Evolutionary conservation across 2,888 invertebrate species (phyloP).

Genomic region (Odontocolon sp.): DNA sequence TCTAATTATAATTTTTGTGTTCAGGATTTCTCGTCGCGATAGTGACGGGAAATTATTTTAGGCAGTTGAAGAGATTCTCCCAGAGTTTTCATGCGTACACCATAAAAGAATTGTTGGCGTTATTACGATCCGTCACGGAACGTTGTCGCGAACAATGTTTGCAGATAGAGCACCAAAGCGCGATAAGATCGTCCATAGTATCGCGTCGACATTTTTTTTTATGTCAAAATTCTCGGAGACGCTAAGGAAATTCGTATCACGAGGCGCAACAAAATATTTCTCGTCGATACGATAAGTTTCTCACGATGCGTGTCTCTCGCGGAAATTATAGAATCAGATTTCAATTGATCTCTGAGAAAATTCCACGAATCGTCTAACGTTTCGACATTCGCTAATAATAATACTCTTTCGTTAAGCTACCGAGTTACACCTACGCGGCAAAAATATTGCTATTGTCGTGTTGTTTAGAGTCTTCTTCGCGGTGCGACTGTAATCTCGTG

Average conservation of each 20-base stretch:
- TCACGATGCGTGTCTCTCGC: not conserved
- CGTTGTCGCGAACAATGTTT: slow-evolving; percentile 2
- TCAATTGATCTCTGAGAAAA: not conserved
- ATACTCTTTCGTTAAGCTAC: slow-evolving; percentile 8
- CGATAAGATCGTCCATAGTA: not conserved
- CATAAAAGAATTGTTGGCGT: no score
- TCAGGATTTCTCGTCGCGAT: not conserved
- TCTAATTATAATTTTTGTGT: slow-evolving; percentile 21
- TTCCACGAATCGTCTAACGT: not conserved
- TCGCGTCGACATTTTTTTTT: not conserved
- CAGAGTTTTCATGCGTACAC: not conserved
- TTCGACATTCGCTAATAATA: slow-evolving; percentile 15
- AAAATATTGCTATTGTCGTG: slow-evolving; percentile 27
- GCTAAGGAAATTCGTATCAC: slow-evolving; percentile 1
- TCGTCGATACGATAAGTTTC: no score
- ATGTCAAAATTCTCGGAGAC: not conserved
- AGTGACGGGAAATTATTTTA: not conserved
- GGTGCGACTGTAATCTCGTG: no score
- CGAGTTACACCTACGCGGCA: not conserved
- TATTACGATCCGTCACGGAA: not conserved
- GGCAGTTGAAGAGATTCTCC: slow-evolving; percentile 32
- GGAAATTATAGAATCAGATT: not conserved
- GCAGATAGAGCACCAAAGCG: no score
- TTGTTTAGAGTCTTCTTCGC: no score
- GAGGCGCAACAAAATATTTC: not conserved